phyloP scores from a whole-genome alignment of 1,140 invertebrate genomes.

The Caenorhabditis brenneri region DNA sequence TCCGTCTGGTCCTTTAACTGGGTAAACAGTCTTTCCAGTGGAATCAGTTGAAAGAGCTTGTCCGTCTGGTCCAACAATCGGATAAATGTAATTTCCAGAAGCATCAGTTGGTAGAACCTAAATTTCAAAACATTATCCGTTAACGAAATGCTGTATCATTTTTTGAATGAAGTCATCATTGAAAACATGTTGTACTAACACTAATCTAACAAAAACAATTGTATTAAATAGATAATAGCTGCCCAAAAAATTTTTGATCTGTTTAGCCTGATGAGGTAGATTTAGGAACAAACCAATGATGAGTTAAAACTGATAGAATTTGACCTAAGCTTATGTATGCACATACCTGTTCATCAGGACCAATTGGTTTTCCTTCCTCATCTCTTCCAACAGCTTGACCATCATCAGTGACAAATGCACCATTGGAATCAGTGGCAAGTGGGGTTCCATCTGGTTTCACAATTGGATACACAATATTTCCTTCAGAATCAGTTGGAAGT shows the following conservation, averaged over 20 bases:
- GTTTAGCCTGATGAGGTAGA: too few relatives aligned
- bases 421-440: constrained; percentile 43
- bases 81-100: background rate
- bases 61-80: constrained; percentile 38
- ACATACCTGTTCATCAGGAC: constrained; percentile 35
- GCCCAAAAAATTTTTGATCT: too few relatives aligned
- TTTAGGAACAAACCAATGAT: too few relatives aligned
- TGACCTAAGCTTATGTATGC: background rate
- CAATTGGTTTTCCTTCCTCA: constrained; percentile 44
- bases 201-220: too few relatives aligned
- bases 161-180: too few relatives aligned
- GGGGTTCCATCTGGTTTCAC: constrained; percentile 47
- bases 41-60: constrained; percentile 15
- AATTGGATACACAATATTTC: constrained; percentile 35
- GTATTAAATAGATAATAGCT: too few relatives aligned
- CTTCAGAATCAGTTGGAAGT: constrained; percentile 6
- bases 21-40: constrained; percentile 19
- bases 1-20: constrained; percentile 46
- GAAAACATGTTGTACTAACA: too few relatives aligned
- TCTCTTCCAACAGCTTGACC: background rate
- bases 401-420: background rate
- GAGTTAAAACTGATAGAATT: too few relatives aligned
- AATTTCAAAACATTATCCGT: too few relatives aligned
- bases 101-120: constrained; percentile 45
- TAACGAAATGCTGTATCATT: too few relatives aligned